A percentile compares a stretch with the other conserved stretches of the same genome.
phyloP scores from a whole-genome alignment of 2,797 vertebrate species.

The Acipenser ruthenus region DNA sequence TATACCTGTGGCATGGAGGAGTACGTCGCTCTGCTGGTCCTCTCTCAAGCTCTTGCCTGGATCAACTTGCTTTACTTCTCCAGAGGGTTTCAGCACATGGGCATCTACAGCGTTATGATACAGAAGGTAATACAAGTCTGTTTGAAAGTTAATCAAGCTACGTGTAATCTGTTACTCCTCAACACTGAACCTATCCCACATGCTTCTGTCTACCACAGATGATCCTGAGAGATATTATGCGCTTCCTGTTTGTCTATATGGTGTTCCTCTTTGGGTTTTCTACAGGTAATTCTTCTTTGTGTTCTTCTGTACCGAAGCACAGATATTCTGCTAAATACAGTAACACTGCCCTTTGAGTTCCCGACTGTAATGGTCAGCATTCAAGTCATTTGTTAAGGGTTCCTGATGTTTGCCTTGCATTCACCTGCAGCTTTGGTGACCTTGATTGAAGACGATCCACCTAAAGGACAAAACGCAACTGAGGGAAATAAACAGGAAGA shows the following conservation, averaged over 20 bases:
- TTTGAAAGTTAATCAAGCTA: not conserved
- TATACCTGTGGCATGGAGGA: slow-evolving; percentile 39
- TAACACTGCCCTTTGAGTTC: no score
- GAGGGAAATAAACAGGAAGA: slow-evolving; percentile 20
- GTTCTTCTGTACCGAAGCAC: no score
- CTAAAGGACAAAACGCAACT: not conserved
- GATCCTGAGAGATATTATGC: slow-evolving; percentile 80
- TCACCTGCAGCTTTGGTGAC: slow-evolving; percentile 70
- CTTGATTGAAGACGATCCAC: slow-evolving; percentile 53
- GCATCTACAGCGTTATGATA: slow-evolving; percentile 94
- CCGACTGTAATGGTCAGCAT: no score
- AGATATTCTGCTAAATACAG: no score
- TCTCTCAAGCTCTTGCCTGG: slow-evolving; percentile 82
- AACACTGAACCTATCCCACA: not conserved
- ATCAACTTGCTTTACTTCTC: slow-evolving; percentile 82
- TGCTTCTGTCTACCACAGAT: slow-evolving; percentile 59
- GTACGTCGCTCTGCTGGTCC: slow-evolving; percentile 70
- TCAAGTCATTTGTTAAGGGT: no score
- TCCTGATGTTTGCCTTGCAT: not conserved
- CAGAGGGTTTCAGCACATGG: slow-evolving; percentile 71
- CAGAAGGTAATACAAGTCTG: slow-evolving; percentile 69
- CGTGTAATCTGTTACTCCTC: no score
- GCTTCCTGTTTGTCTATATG: slow-evolving; percentile 80
- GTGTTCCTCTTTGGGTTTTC: slow-evolving; percentile 91
- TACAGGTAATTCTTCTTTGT: slow-evolving; percentile 61